Base-by-base conservation (phyloP, 2,113 vertebrate genomes). In the Podiceps cristatus region DNA sequence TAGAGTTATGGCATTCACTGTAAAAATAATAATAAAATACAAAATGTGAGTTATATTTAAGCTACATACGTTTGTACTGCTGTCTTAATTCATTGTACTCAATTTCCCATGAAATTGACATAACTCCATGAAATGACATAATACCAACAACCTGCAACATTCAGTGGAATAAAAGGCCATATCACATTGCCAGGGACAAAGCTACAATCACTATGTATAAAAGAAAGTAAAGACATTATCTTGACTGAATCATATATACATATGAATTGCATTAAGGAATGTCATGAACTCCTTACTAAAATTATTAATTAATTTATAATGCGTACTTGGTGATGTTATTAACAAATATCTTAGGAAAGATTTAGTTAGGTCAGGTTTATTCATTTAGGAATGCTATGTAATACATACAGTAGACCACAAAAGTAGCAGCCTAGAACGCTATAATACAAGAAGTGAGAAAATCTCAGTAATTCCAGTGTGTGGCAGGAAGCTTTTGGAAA, bases 1-100 rank as follows among this genome's bases (percentile, higher is more conserved):
- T 99, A 58, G 99, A 99, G 49, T 99, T 99, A 98, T 99, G 99
- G 96, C 99, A 99, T 95, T 99, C 99, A 66, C 99, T 99, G 98
- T 37, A 94, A 97, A 97, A 55, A 96, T 86, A 96, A 52, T 50
- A 72, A 67, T 5, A 63, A 82, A 87, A 33, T 20, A 75, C 16
- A 91, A 74, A 71, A 42, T 31, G 8, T 60, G 35, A 62, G 37
- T 12, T 23, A 45, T 37, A 66, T 2, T 13, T 25, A 52, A 85
- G 28, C 5, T 42, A 8, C 8, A 15, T 62, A n/a, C 17, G 19
- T 28, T 45, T 58, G 10, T 50, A 68, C 35, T 62, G 6, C 22
- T 77, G 10, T 29, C 15, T 67, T 67, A 40, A 63, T 50, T 55
- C 5, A 50, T 15, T 50, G 24, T 63, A 24, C 10, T 77, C 0